Evolutionary conservation across 1,140 invertebrate species (phyloP), one percentile per base, ranked within the genome.

Genomic region (Zaprionus capensis): DNA sequence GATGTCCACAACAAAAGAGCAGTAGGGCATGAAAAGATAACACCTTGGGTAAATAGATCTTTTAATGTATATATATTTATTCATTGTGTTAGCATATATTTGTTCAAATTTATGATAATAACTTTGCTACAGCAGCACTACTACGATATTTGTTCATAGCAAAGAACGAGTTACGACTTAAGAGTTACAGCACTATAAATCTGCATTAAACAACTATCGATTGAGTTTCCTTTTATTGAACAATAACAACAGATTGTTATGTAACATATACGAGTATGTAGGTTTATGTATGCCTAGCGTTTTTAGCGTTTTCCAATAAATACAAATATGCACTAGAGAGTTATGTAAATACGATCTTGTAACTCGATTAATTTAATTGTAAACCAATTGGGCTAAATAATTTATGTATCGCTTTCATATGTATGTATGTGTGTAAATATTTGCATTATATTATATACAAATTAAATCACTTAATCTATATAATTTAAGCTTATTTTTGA

Each of bases 311-410:
- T 51, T 24, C 46, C 17, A 51, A 51, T 51, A 51, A 51, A 51
- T 51, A 51, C 20, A 51, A 51, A 51, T 51, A 51, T 24, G 20
- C 22, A 14, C 46, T 51, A 51, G 46, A 51, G 46, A 51, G 20
- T 22, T 51, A 24, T 56, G 22, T 24, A 56, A 26, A 26, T 56
- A 56, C 26, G n/a, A 28, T 24, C 14, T 15, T 26, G 53, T 17
- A 26, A 26, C 53, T 56, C 24, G 53, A 7, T 31, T 81, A 88
- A 83, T 77, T 77, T 72, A 80, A 82, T 73, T 75, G 76, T 77
- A 77, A 80, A 71, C 83, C 84, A 87, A 88, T 88, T 84, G 86
- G 31, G 74, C 83, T 87, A 87, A 83, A 81, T 87, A 87, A 88
- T 81, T 87, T 83, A 87, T 78, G 59, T 79, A 72, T 44, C n/a